Evolutionary conservation across 2,113 vertebrate species (phyloP).

Genomic region (Phyllostomus hastatus): DNA sequence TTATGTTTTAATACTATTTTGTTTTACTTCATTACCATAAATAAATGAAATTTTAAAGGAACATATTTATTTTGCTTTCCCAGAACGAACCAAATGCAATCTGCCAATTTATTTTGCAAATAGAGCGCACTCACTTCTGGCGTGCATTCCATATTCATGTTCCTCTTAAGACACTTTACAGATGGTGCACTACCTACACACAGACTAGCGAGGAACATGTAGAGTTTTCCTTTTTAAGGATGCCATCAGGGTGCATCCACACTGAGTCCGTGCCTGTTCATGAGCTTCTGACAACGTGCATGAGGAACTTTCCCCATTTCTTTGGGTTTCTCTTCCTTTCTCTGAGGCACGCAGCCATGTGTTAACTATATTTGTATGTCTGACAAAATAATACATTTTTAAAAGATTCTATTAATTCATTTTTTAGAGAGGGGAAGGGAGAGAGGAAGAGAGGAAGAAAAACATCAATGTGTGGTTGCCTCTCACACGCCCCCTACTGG

Average conservation of each 20-base stretch:
- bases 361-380: background rate
- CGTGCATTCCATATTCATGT: constrained; percentile 67
- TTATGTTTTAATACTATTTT: constrained; percentile 43
- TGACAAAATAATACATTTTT: background rate
- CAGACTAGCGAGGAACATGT: background rate
- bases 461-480: too few species aligned
- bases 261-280: constrained; percentile 44
- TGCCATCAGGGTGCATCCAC: background rate
- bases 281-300: constrained; percentile 3
- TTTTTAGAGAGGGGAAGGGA: too few species aligned
- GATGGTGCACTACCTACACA: constrained; percentile 59
- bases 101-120: constrained; percentile 78
- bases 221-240: constrained; percentile 10
- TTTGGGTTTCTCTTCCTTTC: constrained; percentile 36
- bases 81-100: constrained; percentile 67
- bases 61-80: constrained; percentile 72
- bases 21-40: constrained; percentile 70
- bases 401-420: too few species aligned
- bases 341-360: constrained; percentile 4
- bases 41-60: constrained; percentile 70
- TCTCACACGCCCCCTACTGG: too few species aligned
- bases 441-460: too few species aligned
- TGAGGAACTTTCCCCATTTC: background rate
- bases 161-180: constrained; percentile 73
- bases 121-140: constrained; percentile 40